A percentile compares a stretch with the other conserved stretches of the same genome.
phyloP scores from a whole-genome alignment of 2,797 vertebrate species.

The Erethizon dorsatum region DNA sequence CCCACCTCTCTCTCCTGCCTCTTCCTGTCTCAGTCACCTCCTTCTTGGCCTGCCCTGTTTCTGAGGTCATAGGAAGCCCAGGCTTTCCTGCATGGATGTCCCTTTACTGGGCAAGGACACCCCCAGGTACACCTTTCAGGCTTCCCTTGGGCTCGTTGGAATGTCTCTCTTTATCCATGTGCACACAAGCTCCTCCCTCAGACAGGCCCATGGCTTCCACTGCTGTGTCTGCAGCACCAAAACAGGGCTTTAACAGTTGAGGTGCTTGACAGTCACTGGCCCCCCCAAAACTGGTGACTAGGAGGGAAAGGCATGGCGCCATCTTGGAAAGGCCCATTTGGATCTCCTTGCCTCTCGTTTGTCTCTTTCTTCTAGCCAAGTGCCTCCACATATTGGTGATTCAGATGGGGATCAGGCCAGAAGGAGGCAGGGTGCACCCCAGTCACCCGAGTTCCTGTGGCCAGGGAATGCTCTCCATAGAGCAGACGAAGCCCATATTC shows the following conservation, averaged over 20 bases:
- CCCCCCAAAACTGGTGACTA: accelerated
- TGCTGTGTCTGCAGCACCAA: neutral
- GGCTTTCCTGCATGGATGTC: neutral
- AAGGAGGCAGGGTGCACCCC: no score
- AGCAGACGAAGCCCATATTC: neutral
- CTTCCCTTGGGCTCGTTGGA: neutral
- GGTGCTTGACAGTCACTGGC: neutral
- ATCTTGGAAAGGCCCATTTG: neutral
- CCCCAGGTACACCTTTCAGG: accelerated
- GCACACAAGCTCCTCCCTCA: neutral
- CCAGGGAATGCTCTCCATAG: no score
- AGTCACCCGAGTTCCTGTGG: accelerated
- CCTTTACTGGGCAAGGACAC: accelerated
- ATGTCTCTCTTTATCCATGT: accelerated
- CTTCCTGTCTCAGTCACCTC: neutral
- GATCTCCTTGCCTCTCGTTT: neutral
- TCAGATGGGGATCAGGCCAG: accelerated
- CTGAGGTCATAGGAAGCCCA: neutral
- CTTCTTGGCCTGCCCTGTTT: accelerated
- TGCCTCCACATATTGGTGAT: accelerated
- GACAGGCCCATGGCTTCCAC: neutral
- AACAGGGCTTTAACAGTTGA: neutral
- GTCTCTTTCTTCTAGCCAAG: neutral
- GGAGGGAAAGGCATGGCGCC: accelerated
- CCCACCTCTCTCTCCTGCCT: neutral